A percentile compares a stretch with the other conserved stretches of the same genome.
These are phyloP conservation scores for Zapornia atra DNA, from an alignment of 2,113 vertebrate genomes.

Conservation along the genomic window DNA sequence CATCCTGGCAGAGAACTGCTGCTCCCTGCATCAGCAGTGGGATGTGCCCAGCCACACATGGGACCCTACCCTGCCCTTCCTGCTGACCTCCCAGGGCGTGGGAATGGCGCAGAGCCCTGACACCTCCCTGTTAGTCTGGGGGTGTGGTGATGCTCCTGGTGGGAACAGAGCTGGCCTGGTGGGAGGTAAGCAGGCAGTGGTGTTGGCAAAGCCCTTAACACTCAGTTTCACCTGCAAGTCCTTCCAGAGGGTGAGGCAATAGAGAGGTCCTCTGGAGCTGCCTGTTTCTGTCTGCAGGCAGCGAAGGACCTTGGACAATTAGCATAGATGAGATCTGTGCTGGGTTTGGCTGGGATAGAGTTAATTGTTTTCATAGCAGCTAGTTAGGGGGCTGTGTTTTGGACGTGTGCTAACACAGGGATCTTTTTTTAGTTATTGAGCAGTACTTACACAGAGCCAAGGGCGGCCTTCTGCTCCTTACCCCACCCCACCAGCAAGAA, in stretches of 20 bases:
- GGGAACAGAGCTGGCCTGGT: neutral
- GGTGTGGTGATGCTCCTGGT: neutral
- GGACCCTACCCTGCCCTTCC: neutral
- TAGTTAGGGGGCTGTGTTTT: too few species aligned
- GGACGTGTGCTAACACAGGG: too few species aligned
- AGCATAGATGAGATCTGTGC: neutral
- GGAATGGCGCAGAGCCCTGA: neutral
- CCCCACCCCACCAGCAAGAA: too few species aligned
- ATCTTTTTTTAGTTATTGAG: too few species aligned
- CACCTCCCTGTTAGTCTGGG: neutral
- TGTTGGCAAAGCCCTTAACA: neutral
- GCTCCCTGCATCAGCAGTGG: neutral
- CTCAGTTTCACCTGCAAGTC: neutral
- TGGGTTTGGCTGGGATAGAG: too few species aligned
- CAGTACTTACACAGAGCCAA: too few species aligned
- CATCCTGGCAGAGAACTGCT: neutral
- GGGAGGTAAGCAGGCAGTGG: neutral
- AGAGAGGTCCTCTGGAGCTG: too few species aligned
- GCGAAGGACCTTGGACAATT: neutral
- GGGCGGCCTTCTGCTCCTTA: too few species aligned
- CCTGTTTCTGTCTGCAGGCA: too few species aligned
- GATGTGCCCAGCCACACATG: fast-evolving
- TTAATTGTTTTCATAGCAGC: too few species aligned
- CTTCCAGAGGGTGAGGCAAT: neutral
- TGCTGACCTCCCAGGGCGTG: neutral